Conservation (phyloP, 2,113 vertebrate genomes). For the Neoarius graeffei region DNA sequence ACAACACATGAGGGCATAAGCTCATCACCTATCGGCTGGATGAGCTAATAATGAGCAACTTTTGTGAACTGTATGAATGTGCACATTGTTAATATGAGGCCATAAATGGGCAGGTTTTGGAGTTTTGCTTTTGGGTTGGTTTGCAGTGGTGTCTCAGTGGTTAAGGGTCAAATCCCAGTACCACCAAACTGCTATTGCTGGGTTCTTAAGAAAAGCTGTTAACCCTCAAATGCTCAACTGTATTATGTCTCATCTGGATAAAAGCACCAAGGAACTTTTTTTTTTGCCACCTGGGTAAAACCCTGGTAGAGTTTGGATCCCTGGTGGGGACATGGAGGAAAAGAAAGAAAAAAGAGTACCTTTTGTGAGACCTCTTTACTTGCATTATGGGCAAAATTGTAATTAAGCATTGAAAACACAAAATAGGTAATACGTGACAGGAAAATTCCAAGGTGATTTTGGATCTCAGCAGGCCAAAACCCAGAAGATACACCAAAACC, state of each 20-base stretch:
- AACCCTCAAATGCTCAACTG: background rate
- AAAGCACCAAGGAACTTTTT: background rate
- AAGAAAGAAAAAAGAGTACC: too few species aligned
- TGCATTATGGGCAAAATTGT: background rate
- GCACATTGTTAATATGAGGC: background rate
- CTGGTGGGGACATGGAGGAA: too few species aligned
- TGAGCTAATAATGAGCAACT: background rate
- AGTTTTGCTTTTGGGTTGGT: background rate
- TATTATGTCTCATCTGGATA: too few species aligned
- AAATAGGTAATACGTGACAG: background rate
- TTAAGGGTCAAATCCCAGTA: background rate
- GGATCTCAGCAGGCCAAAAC: background rate
- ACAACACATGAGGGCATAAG: too few species aligned
- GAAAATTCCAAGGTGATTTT: background rate
- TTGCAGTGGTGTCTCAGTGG: background rate
- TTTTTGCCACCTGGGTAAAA: background rate
- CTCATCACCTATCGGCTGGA: too few species aligned
- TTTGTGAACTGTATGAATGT: background rate
- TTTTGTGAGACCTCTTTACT: background rate
- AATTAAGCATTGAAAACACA: background rate
- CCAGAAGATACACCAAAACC: background rate
- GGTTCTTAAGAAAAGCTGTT: background rate
- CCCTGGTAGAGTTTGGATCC: background rate
- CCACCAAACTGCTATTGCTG: background rate
- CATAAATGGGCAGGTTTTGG: background rate